Conservation (phyloP, 2,797 vertebrate species). For the Ispidina lecontei region DNA sequence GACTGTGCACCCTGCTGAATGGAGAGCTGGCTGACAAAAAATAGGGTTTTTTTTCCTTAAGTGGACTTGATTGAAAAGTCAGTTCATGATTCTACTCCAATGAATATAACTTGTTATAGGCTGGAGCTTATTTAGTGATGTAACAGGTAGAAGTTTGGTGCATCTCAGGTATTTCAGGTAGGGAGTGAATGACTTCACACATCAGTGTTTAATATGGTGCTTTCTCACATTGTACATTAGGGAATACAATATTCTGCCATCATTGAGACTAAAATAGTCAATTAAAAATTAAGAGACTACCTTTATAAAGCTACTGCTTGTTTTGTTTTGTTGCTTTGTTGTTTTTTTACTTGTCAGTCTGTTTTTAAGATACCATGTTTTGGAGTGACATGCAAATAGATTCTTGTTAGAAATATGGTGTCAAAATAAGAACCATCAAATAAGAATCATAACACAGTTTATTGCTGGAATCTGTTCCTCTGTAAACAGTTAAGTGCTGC, state of each 20-base stretch:
- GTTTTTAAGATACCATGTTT: background rate
- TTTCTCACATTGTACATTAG: background rate
- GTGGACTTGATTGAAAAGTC: background rate
- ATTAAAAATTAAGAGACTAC: background rate
- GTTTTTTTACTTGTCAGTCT: background rate
- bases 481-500: background rate
- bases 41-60: background rate
- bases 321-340: background rate
- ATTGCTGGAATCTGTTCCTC: background rate
- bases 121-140: background rate
- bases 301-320: background rate
- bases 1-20: background rate
- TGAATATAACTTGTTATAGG: background rate
- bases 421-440: too few relatives aligned
- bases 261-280: background rate
- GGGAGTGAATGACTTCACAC: background rate
- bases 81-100: background rate
- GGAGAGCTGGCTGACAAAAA: background rate
- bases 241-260: background rate
- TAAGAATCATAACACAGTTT: background rate
- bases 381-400: background rate
- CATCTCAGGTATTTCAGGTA: accelerated
- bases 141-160: background rate
- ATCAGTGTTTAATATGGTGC: background rate
- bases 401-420: background rate